phyloP scores from a whole-genome alignment of 1,140 invertebrate species.

The Aphis gossypii region DNA sequence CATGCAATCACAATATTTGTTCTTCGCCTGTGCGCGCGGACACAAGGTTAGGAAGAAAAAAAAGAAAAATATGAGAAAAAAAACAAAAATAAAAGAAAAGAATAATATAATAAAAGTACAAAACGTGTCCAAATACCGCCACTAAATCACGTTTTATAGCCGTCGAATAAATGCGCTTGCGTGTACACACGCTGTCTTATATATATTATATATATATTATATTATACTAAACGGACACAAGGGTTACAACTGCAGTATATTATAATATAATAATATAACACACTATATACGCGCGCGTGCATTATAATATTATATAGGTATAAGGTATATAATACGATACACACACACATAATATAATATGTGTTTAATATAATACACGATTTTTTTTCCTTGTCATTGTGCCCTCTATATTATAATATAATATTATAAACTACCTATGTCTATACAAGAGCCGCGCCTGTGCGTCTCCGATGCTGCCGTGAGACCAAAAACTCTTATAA shows the following conservation, averaged over 20 bases:
- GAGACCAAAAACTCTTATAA: neutral
- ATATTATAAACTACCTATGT: neutral
- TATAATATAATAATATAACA: neutral
- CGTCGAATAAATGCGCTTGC: neutral
- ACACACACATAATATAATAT: neutral
- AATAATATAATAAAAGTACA: slow-evolving; percentile 36
- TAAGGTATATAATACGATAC: neutral
- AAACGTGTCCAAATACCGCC: neutral
- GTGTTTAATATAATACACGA: slow-evolving; percentile 15
- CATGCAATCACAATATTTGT: slow-evolving; percentile 56
- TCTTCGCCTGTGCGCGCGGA: neutral
- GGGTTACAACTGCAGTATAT: slow-evolving; percentile 11
- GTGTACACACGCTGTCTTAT: neutral
- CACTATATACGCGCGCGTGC: neutral
- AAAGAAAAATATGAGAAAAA: neutral
- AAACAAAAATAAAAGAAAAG: slow-evolving; percentile 15
- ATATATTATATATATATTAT: neutral
- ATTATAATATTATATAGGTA: neutral
- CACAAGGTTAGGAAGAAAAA: neutral
- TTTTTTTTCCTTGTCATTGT: slow-evolving; percentile 10
- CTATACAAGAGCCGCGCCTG: neutral
- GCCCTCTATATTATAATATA: neutral
- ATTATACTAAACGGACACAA: neutral
- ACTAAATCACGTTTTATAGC: slow-evolving; percentile 47
- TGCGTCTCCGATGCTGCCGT: neutral